Evolutionary conservation across 2,888 invertebrate genomes (phyloP).

Genomic region (Sinhomidia bicolor): DNA sequence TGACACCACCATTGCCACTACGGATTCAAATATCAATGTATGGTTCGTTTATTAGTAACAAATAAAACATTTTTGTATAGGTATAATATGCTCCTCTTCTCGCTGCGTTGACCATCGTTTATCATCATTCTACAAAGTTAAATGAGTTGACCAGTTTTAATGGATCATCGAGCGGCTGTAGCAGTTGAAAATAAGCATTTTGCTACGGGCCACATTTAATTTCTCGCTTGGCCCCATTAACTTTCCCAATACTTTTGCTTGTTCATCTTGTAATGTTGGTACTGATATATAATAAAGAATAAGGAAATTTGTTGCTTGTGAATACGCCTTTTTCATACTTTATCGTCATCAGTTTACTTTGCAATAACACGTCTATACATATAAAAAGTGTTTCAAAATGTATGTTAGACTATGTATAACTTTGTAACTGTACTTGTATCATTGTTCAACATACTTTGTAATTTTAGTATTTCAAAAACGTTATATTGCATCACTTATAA

Average conservation of each 20-base stretch:
- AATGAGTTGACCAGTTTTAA: conserved; percentile 6
- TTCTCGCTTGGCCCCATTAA: background rate
- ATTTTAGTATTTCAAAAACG: background rate
- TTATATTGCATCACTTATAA: background rate
- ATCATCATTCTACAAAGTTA: background rate
- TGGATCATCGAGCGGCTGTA: background rate
- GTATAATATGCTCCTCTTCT: background rate
- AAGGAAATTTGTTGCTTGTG: conserved; percentile 2
- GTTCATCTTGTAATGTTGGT: background rate
- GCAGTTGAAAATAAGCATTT: background rate
- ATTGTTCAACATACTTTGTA: background rate
- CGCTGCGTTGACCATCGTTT: background rate
- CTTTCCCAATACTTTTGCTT: background rate
- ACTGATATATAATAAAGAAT: background rate
- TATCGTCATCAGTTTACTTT: background rate
- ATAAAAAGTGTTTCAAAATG: background rate
- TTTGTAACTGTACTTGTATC: background rate
- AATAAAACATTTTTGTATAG: background rate
- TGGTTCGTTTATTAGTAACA: conserved; percentile 36
- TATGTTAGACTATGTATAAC: background rate
- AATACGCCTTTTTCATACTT: conserved; percentile 13
- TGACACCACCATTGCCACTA: conserved; percentile 36
- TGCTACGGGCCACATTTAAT: background rate
- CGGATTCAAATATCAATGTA: conserved; percentile 18
- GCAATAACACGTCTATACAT: background rate